Evolutionary conservation across 2,888 invertebrate species (phyloP), one percentile per base, ranked within the genome.

Genomic region (Chromoteleia sp.): DNA sequence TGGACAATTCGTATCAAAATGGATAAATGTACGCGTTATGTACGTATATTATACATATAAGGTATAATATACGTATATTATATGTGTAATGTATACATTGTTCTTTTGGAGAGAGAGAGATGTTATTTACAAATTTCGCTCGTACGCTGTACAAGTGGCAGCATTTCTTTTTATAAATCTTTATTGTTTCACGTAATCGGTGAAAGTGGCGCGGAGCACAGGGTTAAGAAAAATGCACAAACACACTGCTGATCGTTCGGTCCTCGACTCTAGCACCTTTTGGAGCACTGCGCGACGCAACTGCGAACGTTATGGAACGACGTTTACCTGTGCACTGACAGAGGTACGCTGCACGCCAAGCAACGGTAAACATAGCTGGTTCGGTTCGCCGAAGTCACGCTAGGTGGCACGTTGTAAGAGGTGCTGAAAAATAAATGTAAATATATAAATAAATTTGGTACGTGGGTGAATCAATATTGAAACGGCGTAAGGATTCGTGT

Each of bases 191-290:
- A 39, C 56, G 39, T 56, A 56, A 56, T 12, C 19, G 12, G 56
- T 56, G 56, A 56, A 56, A 56, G 56, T 21, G 56, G 14, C 36
- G 39, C 33, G 33, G 4, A 30, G 52, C 52, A 52, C 25, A 45
- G 54, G 33, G 33, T 54, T 54, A 52, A 59, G 19, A 43, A 17
- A 43, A 61, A 61, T 29, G n/a, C 61, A 61, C 61, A 61, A 29
- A 45, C 29, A 52, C 54, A 54, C 54, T 25, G 25, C 25, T 25
- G 25, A 2, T 2, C 33, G 36, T 3, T 25, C 50, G 8, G 25
- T 45, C n/a, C 21, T 17, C 36, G 19, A 61, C 15, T 30, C 14
- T 61, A 61, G 61, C 61, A 61, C 61, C 61, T 56, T 45, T 29
- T 15, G 12, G 5, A 61, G 45, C 61, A 61, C 61, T 61, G 61